These are phyloP conservation scores for Anolis sagrei DNA, from an alignment of 2,113 vertebrate genomes.

Conservation along the genomic window DNA sequence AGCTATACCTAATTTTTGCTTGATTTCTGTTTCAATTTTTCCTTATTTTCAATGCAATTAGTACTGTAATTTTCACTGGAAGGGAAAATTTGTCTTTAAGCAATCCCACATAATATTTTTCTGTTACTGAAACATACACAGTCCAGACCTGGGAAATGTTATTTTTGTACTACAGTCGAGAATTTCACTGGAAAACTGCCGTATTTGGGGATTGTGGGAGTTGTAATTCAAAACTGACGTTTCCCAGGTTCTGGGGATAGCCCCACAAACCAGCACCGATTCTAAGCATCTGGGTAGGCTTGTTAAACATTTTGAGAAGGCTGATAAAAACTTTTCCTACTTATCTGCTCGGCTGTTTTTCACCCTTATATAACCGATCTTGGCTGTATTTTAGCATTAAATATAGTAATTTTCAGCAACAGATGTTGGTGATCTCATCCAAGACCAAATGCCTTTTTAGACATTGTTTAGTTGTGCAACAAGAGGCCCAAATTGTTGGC, in stretches of 20 bases:
- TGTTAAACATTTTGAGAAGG: background rate
- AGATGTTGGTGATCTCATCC: conserved; percentile 65
- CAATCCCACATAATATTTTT: background rate
- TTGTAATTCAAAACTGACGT: too few species aligned
- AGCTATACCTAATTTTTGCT: too few species aligned
- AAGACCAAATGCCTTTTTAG: conserved; percentile 56
- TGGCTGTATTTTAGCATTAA: conserved; percentile 50
- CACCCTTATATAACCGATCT: conserved; percentile 28
- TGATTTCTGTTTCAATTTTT: background rate
- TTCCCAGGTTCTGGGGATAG: background rate
- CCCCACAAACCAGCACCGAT: background rate
- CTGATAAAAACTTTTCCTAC: background rate
- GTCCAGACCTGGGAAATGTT: too few species aligned
- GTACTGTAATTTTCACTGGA: background rate
- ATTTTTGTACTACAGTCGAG: too few species aligned
- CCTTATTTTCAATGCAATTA: background rate
- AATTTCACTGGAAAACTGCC: too few species aligned
- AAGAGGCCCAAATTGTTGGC: conserved; percentile 60
- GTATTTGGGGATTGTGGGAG: too few species aligned
- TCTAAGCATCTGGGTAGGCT: background rate
- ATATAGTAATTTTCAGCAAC: conserved; percentile 53
- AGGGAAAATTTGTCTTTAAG: background rate
- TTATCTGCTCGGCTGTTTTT: background rate
- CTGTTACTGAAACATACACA: background rate
- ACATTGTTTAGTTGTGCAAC: conserved; percentile 54